Evolutionary conservation across 2,797 vertebrate species (phyloP).

Genomic region (Bradypodion ventrale): DNA sequence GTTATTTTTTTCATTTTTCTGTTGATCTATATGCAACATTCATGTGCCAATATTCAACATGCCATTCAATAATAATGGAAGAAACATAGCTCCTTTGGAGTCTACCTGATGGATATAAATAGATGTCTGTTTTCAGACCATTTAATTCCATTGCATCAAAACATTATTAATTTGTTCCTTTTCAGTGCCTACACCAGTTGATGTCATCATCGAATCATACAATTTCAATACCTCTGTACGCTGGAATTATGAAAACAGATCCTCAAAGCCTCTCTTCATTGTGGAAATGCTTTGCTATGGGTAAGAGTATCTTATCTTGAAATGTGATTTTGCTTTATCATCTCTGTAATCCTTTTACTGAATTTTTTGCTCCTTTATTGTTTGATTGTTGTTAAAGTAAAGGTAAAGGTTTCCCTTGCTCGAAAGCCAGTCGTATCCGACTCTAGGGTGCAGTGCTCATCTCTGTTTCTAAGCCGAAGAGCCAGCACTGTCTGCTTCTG

Average conservation of each 20-base stretch:
- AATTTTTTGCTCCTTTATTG: neutral
- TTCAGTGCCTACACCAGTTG: slow-evolving; percentile 69
- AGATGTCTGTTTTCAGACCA: neutral
- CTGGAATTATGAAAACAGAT: slow-evolving; percentile 66
- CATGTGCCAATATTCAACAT: no score
- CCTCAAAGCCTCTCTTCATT: slow-evolving; percentile 58
- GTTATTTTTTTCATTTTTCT: no score
- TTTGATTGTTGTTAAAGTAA: neutral
- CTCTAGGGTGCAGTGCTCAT: no score
- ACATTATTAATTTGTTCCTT: slow-evolving; percentile 34
- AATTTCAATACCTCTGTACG: slow-evolving; percentile 64
- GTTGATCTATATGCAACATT: no score
- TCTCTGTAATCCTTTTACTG: neutral
- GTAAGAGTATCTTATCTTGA: slow-evolving; percentile 62
- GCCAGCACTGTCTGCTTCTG: no score
- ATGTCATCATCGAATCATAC: slow-evolving; percentile 57
- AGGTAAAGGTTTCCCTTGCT: no score
- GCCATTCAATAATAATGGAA: no score
- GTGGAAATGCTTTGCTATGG: slow-evolving; percentile 65
- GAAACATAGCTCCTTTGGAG: no score
- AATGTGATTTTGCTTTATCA: neutral
- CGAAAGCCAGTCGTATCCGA: no score
- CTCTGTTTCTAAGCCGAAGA: no score
- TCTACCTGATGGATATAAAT: neutral
- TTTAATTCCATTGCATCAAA: slow-evolving; percentile 22